A percentile compares a stretch with the other conserved stretches of the same genome.
Conservation (phyloP, 2,888 invertebrate genomes). For the Scotopteryx bipunctaria region DNA sequence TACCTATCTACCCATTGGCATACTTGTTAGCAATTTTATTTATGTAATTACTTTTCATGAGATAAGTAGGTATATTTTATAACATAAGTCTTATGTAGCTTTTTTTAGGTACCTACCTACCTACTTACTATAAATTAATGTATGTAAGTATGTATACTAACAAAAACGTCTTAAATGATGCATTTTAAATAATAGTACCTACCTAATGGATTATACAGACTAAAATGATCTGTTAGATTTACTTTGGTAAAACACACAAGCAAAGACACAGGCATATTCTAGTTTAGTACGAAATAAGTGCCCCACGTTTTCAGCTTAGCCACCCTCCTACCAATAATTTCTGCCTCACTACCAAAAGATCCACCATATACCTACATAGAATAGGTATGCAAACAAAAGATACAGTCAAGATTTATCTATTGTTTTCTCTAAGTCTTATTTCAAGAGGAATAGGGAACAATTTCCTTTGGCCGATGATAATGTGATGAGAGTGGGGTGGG, state of each 20-base stretch:
- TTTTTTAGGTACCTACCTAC: too few relatives aligned
- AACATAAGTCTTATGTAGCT: background rate
- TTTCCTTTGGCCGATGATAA: slow-evolving; percentile 41
- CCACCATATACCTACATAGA: slow-evolving; percentile 32
- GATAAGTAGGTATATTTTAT: too few relatives aligned
- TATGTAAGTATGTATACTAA: background rate
- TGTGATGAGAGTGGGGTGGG: slow-evolving; percentile 56
- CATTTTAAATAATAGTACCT: too few relatives aligned
- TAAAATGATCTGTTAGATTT: too few relatives aligned
- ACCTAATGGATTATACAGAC: too few relatives aligned
- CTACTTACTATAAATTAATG: background rate
- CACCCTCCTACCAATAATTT: slow-evolving; percentile 17
- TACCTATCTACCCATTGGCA: too few relatives aligned
- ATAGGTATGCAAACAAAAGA: slow-evolving; percentile 62
- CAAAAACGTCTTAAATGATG: too few relatives aligned
- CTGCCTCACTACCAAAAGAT: slow-evolving; percentile 39
- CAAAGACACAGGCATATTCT: background rate
- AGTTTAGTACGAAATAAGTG: background rate
- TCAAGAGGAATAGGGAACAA: slow-evolving; percentile 36
- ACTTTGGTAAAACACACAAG: too few relatives aligned
- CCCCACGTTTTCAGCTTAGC: slow-evolving; percentile 3
- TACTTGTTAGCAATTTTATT: too few relatives aligned
- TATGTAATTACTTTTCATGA: too few relatives aligned
- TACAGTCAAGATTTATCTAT: slow-evolving; percentile 57
- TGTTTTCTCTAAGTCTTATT: slow-evolving; percentile 42